Base-by-base conservation (phyloP, 1,140 invertebrate genomes). In the Calycopis cecrops region DNA sequence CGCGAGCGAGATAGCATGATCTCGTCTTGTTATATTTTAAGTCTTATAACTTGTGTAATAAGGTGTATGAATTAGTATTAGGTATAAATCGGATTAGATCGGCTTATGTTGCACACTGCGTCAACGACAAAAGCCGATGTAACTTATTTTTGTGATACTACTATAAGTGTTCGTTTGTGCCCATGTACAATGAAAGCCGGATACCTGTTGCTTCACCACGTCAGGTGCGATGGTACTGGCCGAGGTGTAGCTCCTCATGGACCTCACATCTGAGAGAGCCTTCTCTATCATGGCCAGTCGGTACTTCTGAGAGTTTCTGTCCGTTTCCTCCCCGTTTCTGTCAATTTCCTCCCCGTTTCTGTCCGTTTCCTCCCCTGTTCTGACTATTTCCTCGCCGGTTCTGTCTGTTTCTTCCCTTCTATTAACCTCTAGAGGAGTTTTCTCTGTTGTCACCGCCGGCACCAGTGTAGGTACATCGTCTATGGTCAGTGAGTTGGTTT, bases 171-270 rank as follows among this genome's bases (percentile, higher is more conserved):
- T n/a, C n/a, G n/a, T n/a, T n/a, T n/a, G n/a, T n/a, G n/a, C n/a
- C n/a, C n/a, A n/a, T n/a, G n/a, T n/a, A n/a, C n/a, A n/a, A n/a
- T n/a, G n/a, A n/a, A n/a, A n/a, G n/a, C n/a, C n/a, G n/a, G n/a
- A n/a, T 28, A 28, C 21, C 65, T 84, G 86, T 48, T 90, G 90
- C 71, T 94, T 95, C n/a, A 99, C 93, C 17, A 97, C 92, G 58
- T 95, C 93, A 0, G 96, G 96, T 42, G 93, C 92, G 69, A 99
- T 98, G 0, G 96, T 97, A 11, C 95, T 92, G 0, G 92, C 90
- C 8, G 92, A 93, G 0, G 93, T 89, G 4, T 87, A 90, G 0
- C 89, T 88, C n/a, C 90, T 81, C 71, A 89, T 88, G 16, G 89
- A 90, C 12, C 88, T 76, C 0, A 89, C 88, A 60, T 91, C 90